Conservation (phyloP, 1,140 invertebrate genomes). For the Drosophila gunungcola region DNA sequence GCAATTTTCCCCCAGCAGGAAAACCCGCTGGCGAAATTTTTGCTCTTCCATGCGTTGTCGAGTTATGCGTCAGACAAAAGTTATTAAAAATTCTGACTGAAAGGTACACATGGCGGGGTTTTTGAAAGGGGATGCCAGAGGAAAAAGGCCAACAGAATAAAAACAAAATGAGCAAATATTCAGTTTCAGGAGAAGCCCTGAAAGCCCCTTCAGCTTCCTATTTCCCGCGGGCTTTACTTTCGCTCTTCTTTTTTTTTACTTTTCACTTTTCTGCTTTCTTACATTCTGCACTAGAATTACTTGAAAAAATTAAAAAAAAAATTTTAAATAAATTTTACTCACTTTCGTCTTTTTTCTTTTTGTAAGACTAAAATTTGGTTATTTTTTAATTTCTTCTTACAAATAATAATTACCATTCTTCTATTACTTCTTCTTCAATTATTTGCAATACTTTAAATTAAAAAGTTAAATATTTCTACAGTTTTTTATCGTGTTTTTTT, state of each 20-base stretch:
- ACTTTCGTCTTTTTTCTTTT: background rate
- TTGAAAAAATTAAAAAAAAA: background rate
- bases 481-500: background rate
- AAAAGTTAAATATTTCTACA: background rate
- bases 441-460: background rate
- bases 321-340: background rate
- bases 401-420: background rate
- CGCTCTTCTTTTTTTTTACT: background rate
- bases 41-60: slow-evolving; percentile 16
- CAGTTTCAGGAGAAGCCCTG: slow-evolving; percentile 17
- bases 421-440: background rate
- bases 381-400: no score
- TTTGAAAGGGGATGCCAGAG: background rate
- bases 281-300: background rate
- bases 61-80: slow-evolving; percentile 66
- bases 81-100: slow-evolving; percentile 74
- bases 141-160: background rate
- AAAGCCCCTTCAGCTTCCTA: slow-evolving; percentile 30
- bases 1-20: slow-evolving; percentile 34
- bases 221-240: slow-evolving; percentile 28
- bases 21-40: slow-evolving; percentile 20
- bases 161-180: slow-evolving; percentile 24
- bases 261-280: background rate
- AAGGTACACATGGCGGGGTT: slow-evolving; percentile 2
- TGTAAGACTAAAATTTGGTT: background rate